Evolutionary conservation across 2,113 vertebrate genomes (phyloP).

Genomic region (Tiliqua scincoides): DNA sequence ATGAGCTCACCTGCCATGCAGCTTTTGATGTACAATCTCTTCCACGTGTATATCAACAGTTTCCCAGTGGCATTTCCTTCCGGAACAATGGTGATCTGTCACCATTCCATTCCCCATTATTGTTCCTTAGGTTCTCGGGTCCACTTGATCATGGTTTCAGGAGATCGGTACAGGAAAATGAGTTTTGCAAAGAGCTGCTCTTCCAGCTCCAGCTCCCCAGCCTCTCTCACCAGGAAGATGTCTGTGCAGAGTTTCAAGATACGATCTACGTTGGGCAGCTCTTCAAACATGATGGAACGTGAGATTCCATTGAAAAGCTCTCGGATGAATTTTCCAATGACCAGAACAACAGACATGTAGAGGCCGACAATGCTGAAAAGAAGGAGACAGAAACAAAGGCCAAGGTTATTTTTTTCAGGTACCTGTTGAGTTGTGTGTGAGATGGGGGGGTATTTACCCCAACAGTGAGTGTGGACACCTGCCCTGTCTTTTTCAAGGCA

Average conservation of each 20-base stretch:
- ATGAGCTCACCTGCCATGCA: not conserved
- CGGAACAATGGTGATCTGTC: not conserved
- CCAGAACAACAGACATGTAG: constrained; percentile 81
- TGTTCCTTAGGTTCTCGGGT: constrained; percentile 71
- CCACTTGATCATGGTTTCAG: constrained; percentile 79
- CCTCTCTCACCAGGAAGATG: constrained; percentile 78
- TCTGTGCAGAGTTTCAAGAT: constrained; percentile 79
- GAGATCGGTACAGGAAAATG: constrained; percentile 74
- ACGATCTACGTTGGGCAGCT: constrained; percentile 79
- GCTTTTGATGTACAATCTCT: not conserved
- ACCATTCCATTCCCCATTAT: not conserved
- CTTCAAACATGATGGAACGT: constrained; percentile 82
- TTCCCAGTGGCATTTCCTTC: not conserved
- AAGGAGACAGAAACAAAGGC: not conserved
- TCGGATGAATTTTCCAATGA: constrained; percentile 81
- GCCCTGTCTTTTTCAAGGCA: not conserved
- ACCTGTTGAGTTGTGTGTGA: not conserved
- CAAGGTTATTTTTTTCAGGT: not conserved
- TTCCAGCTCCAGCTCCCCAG: constrained; percentile 81
- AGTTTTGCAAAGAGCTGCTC: constrained; percentile 82
- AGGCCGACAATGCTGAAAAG: constrained; percentile 76
- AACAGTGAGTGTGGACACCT: not conserved
- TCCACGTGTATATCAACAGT: not conserved
- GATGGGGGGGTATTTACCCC: not conserved
- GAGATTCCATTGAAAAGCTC: constrained; percentile 83